Base-by-base conservation (phyloP, 1,140 invertebrate genomes). In the Acromyrmex heyeri region DNA sequence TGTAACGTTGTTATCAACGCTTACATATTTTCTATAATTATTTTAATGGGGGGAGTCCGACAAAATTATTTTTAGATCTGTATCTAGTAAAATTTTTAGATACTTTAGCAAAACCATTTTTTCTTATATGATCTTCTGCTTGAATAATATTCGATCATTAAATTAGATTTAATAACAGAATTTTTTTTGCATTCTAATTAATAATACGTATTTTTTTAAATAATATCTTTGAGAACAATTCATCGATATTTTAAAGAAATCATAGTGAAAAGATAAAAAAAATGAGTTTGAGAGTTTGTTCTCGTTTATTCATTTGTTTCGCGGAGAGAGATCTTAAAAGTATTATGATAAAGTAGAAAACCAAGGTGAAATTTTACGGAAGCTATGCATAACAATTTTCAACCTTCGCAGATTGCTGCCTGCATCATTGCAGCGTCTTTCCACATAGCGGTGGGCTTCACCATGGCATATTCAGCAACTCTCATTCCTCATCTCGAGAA, bases 391-490 rank as follows among this genome's bases (percentile, higher is more conserved):
- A 24, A 16, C 12, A 8, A n/a, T n/a, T 30, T 81, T 50, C 62
- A 53, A 48, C 24, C 21, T 62, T 85, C 62, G 27, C 76, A 96
- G 96, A 95, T 96, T 27, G 79, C 94, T n/a, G 95, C 96, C 10
- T 95, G 96, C 85, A 90, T 96, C n/a, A 93, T 96, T 18, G 95
- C 96, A 5, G 95, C 95, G 5, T 95, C 95, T 27, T 96, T 96
- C 88, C 96, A 96, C 86, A 95, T 96, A 82, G 95, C 95, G 8
- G 95, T 96, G 10, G 96, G 96, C 12, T 92, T 96, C 4, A 94
- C 95, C 10, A 95, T 96, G 89, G 96, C 96, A 2, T 96, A 95
- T 89, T 96, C 96, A 4, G 96, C 96, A 5, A 95, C 96, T 73
- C 86, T 96, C n/a, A 94, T 96, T 85, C 95, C 96, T 55, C 95